Evolutionary conservation across 2,113 vertebrate genomes (phyloP).

Genomic region (Phoxinus phoxinus): DNA sequence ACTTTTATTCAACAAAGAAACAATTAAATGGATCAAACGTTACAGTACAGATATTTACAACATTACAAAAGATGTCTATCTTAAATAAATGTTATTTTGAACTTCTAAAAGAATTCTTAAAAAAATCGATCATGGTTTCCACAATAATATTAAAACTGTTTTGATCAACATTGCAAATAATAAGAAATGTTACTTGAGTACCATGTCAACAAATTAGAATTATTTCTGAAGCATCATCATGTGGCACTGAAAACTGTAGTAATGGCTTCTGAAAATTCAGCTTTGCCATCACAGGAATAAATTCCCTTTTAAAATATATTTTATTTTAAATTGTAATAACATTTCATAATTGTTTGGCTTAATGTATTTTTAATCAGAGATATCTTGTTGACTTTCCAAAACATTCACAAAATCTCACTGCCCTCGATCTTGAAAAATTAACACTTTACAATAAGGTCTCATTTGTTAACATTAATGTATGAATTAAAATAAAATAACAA

Average conservation of each 20-base stretch:
- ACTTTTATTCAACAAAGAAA: background rate
- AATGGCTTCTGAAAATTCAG: background rate
- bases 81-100: too few species aligned
- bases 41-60: background rate
- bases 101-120: background rate
- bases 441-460: too few species aligned
- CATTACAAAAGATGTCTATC: too few species aligned
- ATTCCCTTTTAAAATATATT: background rate
- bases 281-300: background rate
- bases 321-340: background rate
- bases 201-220: background rate
- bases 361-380: too few species aligned
- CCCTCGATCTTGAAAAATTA: too few species aligned
- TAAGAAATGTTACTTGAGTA: background rate
- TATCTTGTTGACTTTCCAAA: too few species aligned
- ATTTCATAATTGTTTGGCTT: background rate
- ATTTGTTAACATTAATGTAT: too few species aligned
- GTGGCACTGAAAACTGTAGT: background rate
- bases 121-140: background rate
- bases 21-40: background rate
- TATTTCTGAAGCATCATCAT: background rate
- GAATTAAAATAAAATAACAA: too few species aligned
- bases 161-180: background rate
- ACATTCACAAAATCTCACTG: too few species aligned
- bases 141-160: background rate